A percentile compares a stretch with the other conserved stretches of the same genome.
Conservation (phyloP, 2,113 vertebrate species). For the Clinocottus analis region DNA sequence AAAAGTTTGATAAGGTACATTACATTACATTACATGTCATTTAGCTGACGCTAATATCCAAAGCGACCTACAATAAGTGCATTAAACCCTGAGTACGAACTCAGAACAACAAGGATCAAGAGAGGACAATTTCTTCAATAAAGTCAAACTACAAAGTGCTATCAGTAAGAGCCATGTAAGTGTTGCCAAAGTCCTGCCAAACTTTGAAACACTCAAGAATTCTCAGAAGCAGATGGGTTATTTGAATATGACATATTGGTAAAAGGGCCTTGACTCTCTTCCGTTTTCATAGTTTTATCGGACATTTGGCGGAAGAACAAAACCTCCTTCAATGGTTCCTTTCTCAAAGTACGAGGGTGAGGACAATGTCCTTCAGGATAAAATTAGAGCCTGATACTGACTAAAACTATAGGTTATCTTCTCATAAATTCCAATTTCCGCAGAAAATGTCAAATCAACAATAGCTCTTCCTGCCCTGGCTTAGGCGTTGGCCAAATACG, state of each 20-base stretch:
- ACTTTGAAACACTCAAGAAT: too few species aligned
- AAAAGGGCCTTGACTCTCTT: neutral
- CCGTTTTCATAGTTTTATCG: neutral
- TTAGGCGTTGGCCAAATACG: conserved; percentile 35
- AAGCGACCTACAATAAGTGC: too few species aligned
- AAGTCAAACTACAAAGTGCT: too few species aligned
- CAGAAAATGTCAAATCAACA: conserved; percentile 80
- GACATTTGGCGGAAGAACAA: neutral
- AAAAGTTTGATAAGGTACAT: too few species aligned
- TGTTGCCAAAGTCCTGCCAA: too few species aligned
- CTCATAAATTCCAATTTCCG: conserved; percentile 70
- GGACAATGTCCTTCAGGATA: conserved; percentile 41
- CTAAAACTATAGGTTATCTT: conserved; percentile 62
- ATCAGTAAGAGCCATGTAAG: too few species aligned
- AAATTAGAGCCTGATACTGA: conserved; percentile 58
- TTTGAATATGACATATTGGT: neutral
- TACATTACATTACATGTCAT: too few species aligned
- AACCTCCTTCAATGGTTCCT: neutral
- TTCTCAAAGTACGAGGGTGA: neutral
- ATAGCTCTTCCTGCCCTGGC: conserved; percentile 72
- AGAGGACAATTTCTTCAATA: too few species aligned
- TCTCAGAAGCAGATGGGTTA: neutral
- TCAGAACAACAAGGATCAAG: too few species aligned
- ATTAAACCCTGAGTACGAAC: too few species aligned
- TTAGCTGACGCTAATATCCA: too few species aligned